A percentile compares a stretch with the other conserved stretches of the same genome.
Conservation (phyloP, 2,888 invertebrate species). For the Belgica antarctica region DNA sequence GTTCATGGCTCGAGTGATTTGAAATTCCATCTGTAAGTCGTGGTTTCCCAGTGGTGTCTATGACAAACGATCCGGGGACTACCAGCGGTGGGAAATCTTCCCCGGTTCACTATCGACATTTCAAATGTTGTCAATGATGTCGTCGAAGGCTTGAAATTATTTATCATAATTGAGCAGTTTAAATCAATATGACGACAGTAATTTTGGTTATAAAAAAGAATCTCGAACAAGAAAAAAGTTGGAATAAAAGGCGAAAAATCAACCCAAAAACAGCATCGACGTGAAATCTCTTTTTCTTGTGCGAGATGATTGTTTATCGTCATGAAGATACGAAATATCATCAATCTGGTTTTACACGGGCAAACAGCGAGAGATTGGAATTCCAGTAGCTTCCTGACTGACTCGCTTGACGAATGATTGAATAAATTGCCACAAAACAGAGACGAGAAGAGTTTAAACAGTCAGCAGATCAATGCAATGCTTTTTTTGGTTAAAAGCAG, state of each 20-base stretch:
- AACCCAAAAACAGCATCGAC: neutral
- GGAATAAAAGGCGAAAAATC: neutral
- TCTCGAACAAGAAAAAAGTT: conserved; percentile 19
- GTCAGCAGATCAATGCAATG: neutral
- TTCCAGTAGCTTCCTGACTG: conserved; percentile 22
- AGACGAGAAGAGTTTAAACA: neutral
- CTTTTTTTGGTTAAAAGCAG: neutral
- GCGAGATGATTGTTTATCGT: conserved; percentile 42
- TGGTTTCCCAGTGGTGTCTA: no score
- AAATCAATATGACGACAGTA: conserved; percentile 44
- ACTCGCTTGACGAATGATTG: conserved; percentile 40
- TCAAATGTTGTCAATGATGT: neutral
- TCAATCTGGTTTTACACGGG: conserved; percentile 41
- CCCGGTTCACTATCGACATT: neutral
- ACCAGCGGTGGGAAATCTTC: no score
- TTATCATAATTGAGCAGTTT: conserved; percentile 45
- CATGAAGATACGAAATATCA: conserved; percentile 20
- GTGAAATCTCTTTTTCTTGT: conserved; percentile 35
- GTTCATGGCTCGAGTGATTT: no score
- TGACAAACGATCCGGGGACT: no score
- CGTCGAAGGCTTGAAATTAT: conserved; percentile 36
- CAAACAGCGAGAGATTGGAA: conserved; percentile 22
- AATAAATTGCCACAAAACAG: conserved; percentile 24
- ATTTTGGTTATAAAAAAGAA: conserved; percentile 43
- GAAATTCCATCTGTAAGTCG: no score